phyloP scores from a whole-genome alignment of 2,888 invertebrate genomes.

The Oligia fasciuncula region DNA sequence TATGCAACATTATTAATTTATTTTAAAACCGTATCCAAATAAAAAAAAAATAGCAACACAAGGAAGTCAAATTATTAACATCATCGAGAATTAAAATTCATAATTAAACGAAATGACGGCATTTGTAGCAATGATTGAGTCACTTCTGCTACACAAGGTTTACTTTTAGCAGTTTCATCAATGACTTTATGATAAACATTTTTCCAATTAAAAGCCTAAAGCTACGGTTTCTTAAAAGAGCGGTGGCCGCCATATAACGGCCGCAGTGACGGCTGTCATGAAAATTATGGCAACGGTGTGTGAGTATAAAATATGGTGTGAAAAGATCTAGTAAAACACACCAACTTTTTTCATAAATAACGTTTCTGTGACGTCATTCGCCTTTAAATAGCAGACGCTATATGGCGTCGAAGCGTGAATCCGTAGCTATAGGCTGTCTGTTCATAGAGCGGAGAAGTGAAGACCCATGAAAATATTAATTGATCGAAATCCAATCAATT shows the following conservation, averaged over 20 bases:
- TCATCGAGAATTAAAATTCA: not conserved
- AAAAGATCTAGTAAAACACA: not conserved
- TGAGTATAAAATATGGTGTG: not conserved
- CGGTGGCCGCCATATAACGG: not conserved
- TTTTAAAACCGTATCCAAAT: too few species aligned
- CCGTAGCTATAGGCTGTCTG: too few species aligned
- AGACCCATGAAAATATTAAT: not conserved
- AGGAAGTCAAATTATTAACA: not conserved
- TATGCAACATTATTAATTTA: too few species aligned
- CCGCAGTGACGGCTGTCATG: not conserved
- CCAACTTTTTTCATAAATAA: not conserved
- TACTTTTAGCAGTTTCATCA: slow-evolving; percentile 11
- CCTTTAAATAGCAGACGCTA: not conserved
- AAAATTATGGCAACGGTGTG: not conserved
- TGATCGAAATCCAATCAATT: not conserved
- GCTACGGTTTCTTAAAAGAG: not conserved
- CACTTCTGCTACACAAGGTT: not conserved
- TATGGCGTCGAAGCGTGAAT: not conserved
- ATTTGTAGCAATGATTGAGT: slow-evolving; percentile 7
- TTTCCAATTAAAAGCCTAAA: slow-evolving; percentile 18
- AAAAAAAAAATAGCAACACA: not conserved
- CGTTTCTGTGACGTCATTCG: not conserved
- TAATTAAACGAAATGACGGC: not conserved
- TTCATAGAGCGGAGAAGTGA: not conserved
- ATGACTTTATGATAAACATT: slow-evolving; percentile 24